Evolutionary conservation across 2,888 invertebrate species (phyloP).

Genomic region (Papilio demoleus): DNA sequence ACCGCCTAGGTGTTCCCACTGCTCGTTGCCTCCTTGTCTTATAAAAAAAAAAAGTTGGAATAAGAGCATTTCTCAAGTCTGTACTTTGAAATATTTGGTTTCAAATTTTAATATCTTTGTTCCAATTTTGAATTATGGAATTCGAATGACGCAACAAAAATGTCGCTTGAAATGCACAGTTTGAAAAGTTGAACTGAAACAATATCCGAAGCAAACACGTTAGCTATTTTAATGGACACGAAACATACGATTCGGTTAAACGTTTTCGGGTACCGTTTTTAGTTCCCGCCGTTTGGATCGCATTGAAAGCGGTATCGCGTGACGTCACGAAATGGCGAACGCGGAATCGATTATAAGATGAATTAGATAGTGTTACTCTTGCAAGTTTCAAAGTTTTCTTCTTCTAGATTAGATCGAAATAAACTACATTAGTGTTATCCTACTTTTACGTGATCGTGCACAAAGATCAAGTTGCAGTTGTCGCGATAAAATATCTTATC

Average conservation of each 20-base stretch:
- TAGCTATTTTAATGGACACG: constrained; percentile 18
- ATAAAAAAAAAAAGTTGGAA: too few species aligned
- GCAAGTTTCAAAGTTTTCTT: constrained; percentile 2
- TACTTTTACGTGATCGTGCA: too few species aligned
- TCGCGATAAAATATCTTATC: too few species aligned
- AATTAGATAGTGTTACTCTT: constrained; percentile 14
- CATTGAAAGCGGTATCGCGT: constrained; percentile 14
- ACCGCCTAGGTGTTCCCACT: too few species aligned
- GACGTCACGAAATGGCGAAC: constrained; percentile 14
- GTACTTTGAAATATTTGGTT: too few species aligned
- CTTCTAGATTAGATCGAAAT: neutral
- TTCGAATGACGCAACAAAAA: neutral
- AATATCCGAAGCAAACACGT: constrained; percentile 4
- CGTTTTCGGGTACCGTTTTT: constrained; percentile 17
- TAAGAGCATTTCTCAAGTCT: too few species aligned
- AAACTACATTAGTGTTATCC: neutral
- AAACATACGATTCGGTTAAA: constrained; percentile 17
- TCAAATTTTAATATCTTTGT: too few species aligned
- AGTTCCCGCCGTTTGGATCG: neutral
- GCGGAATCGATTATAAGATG: constrained; percentile 15
- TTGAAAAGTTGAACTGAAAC: neutral
- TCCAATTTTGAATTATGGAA: too few species aligned
- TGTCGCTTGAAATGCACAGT: neutral
- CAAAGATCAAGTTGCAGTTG: too few species aligned
- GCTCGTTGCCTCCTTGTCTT: too few species aligned